Conservation (phyloP, 2,888 invertebrate genomes). For the Cylloceria caligata region DNA sequence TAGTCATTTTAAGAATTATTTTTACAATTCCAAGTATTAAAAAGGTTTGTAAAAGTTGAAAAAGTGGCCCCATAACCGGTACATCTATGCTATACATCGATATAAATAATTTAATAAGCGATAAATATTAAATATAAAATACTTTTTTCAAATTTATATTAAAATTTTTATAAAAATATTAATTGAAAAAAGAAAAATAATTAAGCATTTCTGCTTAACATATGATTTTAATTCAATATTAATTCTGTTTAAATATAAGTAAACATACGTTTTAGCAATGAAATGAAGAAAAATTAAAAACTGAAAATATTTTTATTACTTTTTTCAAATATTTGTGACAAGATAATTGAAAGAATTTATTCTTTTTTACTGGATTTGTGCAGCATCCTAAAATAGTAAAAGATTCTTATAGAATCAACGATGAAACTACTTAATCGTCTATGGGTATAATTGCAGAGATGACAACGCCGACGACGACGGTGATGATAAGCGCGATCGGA, state of each 20-base stretch:
- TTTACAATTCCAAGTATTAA: too few relatives aligned
- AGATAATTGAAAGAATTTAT: neutral
- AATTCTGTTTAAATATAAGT: too few relatives aligned
- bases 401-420: slow-evolving; percentile 18
- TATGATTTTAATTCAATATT: too few relatives aligned
- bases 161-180: neutral
- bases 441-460: slow-evolving; percentile 27
- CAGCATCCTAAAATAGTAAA: neutral
- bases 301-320: neutral
- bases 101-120: too few relatives aligned
- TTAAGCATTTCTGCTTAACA: too few relatives aligned
- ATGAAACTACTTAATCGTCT: slow-evolving; percentile 2
- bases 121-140: neutral
- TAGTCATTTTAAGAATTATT: too few relatives aligned
- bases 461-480: slow-evolving; percentile 15
- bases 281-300: too few relatives aligned
- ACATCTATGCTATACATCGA: too few relatives aligned
- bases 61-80: too few relatives aligned
- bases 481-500: slow-evolving; percentile 17
- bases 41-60: too few relatives aligned
- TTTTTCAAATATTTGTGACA: neutral
- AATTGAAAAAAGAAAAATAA: too few relatives aligned
- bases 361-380: neutral
- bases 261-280: neutral
- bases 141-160: neutral